Base-by-base conservation (phyloP, 2,797 vertebrate genomes). In the Taeniopygia guttata region DNA sequence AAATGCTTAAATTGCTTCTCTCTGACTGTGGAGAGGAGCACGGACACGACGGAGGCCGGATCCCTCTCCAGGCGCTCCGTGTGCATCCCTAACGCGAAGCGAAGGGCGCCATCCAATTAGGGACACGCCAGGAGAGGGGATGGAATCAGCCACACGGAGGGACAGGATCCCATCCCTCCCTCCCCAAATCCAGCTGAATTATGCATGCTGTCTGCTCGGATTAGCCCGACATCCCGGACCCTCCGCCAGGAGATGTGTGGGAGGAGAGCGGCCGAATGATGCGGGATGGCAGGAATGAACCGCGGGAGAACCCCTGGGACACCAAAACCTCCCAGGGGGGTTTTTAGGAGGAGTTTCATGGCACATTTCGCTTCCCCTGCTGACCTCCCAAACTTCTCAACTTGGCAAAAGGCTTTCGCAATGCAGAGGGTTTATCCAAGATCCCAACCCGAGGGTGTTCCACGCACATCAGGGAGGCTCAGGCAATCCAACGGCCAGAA, bases 41-140 rank as follows among this genome's bases (percentile, higher is more conserved):
- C 0, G 3, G 13, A 4, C 8, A 2, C 0, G 3, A 23, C 0
- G 13, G 56, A 73, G 54, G 42, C 42, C 26, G 48, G 30, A 6
- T 51, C 51, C 36, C 34, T 81, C 54, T 87, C 48, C 3, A 1
- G 79, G 43, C 5, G 0, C 69, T 59, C 29, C 0, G 4, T 51
- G 59, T 11, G 49, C 74, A 64, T 80, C 68, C 27, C 32, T 77
- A 87, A 93, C 0, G 0, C 3, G 0, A 85, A 78, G 62, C 3
- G 36, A 94, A 92, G 51, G 86, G 48, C 7, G 5, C 10, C 9
- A 10, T 49, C 3, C 15, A 45, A 73, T 81, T 46, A 72, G 32
- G 64, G 52, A 12, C 36, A 34, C 7, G 20, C 30, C 0, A 5
- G 45, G 59, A 67, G 32, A 36, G 1, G 40, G 43, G 43, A 12